Percentiles rank a stretch among this genome's conserved stretches.
These are phyloP conservation scores for Prunella strophiata DNA, from an alignment of 2,797 vertebrate genomes.

Conservation along the genomic window DNA sequence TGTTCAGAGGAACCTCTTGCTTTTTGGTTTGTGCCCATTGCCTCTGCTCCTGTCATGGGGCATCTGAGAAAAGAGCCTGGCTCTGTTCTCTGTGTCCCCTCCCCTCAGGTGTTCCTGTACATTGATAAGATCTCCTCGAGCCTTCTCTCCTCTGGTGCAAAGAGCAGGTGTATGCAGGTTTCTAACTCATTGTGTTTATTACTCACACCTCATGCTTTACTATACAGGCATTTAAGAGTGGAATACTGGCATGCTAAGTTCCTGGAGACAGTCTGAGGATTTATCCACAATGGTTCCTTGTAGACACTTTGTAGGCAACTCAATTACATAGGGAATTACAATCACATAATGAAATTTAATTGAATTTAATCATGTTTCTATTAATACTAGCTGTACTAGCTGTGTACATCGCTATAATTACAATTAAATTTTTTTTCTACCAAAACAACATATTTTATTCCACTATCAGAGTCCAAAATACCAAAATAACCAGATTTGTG, in stretches of 20 bases:
- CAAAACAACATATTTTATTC: background rate
- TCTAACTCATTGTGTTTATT: background rate
- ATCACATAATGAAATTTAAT: background rate
- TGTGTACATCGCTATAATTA: background rate
- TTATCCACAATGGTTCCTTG: background rate
- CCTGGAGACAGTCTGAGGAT: background rate
- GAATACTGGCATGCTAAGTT: background rate
- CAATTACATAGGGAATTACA: background rate
- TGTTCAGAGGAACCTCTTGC: background rate
- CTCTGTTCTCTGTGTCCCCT: background rate
- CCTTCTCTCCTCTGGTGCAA: background rate
- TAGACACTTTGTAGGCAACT: background rate
- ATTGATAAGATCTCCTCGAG: fast-evolving
- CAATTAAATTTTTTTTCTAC: background rate
- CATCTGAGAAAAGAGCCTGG: background rate
- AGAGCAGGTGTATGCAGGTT: background rate
- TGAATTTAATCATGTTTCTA: background rate
- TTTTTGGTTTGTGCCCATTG: background rate
- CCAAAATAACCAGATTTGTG: background rate
- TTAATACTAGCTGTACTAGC: background rate
- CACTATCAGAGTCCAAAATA: background rate
- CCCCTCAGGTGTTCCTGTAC: background rate
- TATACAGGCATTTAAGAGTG: background rate
- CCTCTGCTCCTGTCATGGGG: background rate
- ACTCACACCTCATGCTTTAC: background rate